phyloP scores from a whole-genome alignment of 2,797 vertebrate species.

The Lagorchestes hirsutus region DNA sequence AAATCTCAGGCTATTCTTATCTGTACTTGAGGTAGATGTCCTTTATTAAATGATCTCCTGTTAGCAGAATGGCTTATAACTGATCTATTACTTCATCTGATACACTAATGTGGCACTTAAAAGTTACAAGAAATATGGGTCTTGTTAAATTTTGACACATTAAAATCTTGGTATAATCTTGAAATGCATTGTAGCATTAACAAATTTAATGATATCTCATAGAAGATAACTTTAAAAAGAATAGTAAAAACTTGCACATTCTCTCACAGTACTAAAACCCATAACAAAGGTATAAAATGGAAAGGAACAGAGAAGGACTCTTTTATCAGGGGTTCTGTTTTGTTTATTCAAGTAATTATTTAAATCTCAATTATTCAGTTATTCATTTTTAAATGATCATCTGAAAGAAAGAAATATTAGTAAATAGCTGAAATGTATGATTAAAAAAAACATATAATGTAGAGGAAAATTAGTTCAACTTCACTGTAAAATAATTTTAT shows the following conservation, averaged over 20 bases:
- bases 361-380: not conserved
- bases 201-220: not conserved
- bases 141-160: not conserved
- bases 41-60: not conserved
- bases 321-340: not conserved
- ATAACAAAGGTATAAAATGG: not conserved
- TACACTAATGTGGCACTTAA: not conserved
- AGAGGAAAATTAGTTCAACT: no score
- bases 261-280: not conserved
- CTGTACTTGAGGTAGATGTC: not conserved
- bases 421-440: not conserved
- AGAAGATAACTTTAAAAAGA: not conserved
- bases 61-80: not conserved
- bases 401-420: not conserved
- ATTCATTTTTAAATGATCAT: not conserved
- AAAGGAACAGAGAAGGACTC: not conserved
- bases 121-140: not conserved
- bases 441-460: not conserved
- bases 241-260: not conserved
- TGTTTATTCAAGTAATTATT: not conserved
- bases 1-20: not conserved
- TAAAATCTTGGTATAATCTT: constrained; percentile 4
- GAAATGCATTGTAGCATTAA: not conserved
- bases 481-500: not conserved
- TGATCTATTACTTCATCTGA: not conserved